Conservation (phyloP, 2,797 vertebrate genomes). For the Anabas testudineus region DNA sequence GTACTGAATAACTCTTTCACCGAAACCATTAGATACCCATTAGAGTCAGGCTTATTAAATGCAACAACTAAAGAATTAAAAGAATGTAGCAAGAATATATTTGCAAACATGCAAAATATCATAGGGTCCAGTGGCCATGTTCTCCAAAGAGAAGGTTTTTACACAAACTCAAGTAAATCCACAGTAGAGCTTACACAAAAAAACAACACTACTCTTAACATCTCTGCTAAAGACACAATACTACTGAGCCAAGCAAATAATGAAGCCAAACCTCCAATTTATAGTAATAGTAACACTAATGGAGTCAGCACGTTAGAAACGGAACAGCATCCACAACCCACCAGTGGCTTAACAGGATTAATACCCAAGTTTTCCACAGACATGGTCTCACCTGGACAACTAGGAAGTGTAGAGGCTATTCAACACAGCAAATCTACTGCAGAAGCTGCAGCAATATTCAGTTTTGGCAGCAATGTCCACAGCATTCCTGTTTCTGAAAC, state of each 20-base stretch:
- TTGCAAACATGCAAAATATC: background rate
- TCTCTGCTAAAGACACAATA: slow-evolving; percentile 22
- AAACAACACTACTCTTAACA: slow-evolving; percentile 11
- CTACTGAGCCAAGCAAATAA: slow-evolving; percentile 11
- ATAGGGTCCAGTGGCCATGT: slow-evolving; percentile 6
- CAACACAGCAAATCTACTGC: background rate
- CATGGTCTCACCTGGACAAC: slow-evolving; percentile 29
- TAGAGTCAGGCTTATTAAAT: slow-evolving; percentile 5
- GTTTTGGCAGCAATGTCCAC: slow-evolving; percentile 7
- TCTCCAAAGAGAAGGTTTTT: slow-evolving; percentile 20
- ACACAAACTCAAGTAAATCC: slow-evolving; percentile 25
- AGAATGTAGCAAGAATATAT: slow-evolving; percentile 16
- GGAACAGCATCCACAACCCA: slow-evolving; percentile 8
- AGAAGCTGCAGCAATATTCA: slow-evolving; percentile 8
- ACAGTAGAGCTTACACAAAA: background rate
- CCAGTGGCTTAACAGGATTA: background rate
- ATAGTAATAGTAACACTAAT: slow-evolving; percentile 10
- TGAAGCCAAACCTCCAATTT: background rate
- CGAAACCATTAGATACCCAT: slow-evolving; percentile 25
- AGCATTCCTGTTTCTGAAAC: slow-evolving; percentile 21
- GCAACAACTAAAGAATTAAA: slow-evolving; percentile 16
- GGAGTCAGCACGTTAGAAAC: slow-evolving; percentile 16
- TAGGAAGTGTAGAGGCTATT: slow-evolving; percentile 5
- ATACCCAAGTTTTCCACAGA: slow-evolving; percentile 9
- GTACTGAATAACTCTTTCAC: slow-evolving; percentile 8